Evolutionary conservation across 2,888 invertebrate genomes (phyloP).

Genomic region (Deladenus siricidicola): DNA sequence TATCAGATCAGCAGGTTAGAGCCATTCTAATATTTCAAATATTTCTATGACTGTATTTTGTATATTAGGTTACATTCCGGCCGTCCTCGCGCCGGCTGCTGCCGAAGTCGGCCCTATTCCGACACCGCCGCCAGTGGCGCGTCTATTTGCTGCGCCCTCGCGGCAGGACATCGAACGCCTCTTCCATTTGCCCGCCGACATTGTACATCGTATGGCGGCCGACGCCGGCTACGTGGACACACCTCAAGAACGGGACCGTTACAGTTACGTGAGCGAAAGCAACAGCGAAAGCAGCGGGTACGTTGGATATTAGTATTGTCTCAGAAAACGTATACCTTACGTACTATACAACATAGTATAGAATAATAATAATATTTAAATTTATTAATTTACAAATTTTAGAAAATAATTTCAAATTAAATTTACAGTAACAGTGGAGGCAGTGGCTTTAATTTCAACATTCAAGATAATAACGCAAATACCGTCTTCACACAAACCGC

Average conservation of each 20-base stretch:
- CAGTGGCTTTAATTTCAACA: constrained; percentile 7
- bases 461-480: constrained; percentile 1
- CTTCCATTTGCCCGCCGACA: constrained; percentile 29
- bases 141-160: constrained; percentile 25
- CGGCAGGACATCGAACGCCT: constrained; percentile 25
- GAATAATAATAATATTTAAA: too few relatives aligned
- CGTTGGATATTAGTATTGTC: not conserved
- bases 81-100: too few relatives aligned
- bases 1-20: too few relatives aligned
- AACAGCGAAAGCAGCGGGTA: not conserved
- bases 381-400: too few relatives aligned
- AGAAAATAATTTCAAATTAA: too few relatives aligned
- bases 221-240: constrained; percentile 26
- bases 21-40: too few relatives aligned
- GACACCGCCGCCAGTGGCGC: constrained; percentile 2
- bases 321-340: too few relatives aligned
- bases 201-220: constrained; percentile 20
- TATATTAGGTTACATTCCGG: too few relatives aligned
- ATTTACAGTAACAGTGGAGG: not conserved
- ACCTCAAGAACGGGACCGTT: not conserved
- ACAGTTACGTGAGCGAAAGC: not conserved
- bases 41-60: not conserved
- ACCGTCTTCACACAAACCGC: not conserved
- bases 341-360: too few relatives aligned
- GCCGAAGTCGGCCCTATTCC: too few relatives aligned